Conservation (phyloP, 2,113 vertebrate species). For the Choloepus hoffmanni region DNA sequence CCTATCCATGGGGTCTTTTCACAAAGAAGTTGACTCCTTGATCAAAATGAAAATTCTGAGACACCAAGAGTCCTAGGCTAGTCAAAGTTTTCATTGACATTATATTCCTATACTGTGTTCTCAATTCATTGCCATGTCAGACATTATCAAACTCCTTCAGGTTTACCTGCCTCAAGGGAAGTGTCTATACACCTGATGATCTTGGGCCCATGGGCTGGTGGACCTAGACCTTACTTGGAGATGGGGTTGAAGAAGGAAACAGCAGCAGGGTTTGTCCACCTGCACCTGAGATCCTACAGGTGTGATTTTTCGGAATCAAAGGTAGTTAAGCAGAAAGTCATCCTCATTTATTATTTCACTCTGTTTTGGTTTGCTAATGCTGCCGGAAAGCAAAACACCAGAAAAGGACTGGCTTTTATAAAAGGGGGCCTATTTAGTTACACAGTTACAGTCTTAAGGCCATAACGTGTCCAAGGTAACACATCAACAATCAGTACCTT, state of each 20-base stretch:
- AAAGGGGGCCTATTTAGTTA: too few relatives aligned
- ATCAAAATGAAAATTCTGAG: not conserved
- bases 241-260: fast-evolving
- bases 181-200: not conserved
- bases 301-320: not conserved
- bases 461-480: too few relatives aligned
- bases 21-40: not conserved
- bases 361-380: not conserved
- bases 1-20: not conserved
- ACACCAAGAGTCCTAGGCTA: not conserved
- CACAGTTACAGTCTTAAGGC: too few relatives aligned
- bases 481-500: too few relatives aligned
- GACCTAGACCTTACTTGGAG: not conserved
- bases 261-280: not conserved
- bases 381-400: too few relatives aligned
- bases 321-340: not conserved
- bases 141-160: not conserved
- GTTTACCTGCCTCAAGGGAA: not conserved
- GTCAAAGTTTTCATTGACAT: not conserved
- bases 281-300: too few relatives aligned
- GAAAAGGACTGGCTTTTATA: too few relatives aligned
- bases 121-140: not conserved
- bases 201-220: not conserved
- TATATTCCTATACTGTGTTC: not conserved
- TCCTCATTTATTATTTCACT: not conserved